phyloP scores from a whole-genome alignment of 2,797 vertebrate genomes.

The Catostomus latipinnis region DNA sequence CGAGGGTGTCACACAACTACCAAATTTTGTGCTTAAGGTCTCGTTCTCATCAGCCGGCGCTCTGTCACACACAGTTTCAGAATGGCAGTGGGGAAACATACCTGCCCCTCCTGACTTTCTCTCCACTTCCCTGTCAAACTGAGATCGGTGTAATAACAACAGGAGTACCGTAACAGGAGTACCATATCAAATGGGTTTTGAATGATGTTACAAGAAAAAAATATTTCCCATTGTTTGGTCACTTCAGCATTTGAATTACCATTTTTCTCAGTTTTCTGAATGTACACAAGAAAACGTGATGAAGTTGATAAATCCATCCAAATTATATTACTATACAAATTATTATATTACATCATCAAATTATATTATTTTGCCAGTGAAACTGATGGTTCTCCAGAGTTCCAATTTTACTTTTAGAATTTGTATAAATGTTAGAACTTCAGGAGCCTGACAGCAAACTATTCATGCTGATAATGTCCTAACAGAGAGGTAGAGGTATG shows the following conservation, averaged over 20 bases:
- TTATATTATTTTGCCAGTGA: background rate
- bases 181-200: background rate
- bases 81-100: no score
- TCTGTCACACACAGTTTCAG: no score
- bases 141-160: no score
- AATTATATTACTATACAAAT: background rate
- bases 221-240: background rate
- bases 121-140: no score
- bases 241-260: background rate
- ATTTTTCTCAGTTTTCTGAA: background rate
- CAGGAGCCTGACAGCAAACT: constrained; percentile 25
- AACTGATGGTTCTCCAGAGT: constrained; percentile 26
- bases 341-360: no score
- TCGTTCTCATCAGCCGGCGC: no score
- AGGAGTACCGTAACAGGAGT: no score
- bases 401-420: constrained; percentile 30
- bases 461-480: constrained; percentile 19
- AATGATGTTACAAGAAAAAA: background rate
- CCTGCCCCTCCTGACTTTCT: no score
- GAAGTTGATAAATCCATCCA: background rate
- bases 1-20: no score
- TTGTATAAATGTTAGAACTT: constrained; percentile 42
- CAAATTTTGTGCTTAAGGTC: no score
- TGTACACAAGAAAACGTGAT: background rate
- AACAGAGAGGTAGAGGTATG: background rate